Conservation (phyloP, 2,113 vertebrate genomes). For the Alethe castanea region DNA sequence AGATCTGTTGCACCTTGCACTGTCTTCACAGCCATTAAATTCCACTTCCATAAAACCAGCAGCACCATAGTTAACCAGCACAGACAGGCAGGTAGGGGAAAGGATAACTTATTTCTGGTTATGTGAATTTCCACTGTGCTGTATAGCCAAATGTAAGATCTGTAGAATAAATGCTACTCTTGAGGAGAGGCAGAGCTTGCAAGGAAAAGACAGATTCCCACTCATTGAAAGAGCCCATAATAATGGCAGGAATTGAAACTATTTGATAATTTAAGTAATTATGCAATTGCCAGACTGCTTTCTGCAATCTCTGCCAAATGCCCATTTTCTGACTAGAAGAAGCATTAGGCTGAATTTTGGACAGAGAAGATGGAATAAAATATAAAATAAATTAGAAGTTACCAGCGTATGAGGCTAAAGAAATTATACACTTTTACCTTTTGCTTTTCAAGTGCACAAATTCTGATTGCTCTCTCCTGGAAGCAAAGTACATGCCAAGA, state of each 20-base stretch:
- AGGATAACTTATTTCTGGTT: background rate
- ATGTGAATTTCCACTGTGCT: background rate
- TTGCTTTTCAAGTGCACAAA: slow-evolving; percentile 1
- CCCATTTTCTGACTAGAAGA: background rate
- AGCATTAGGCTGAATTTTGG: background rate
- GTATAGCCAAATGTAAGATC: background rate
- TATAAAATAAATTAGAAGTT: background rate
- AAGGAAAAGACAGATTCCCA: background rate
- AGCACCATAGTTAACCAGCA: background rate
- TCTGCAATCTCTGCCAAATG: background rate
- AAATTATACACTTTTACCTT: background rate
- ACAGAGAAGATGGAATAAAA: background rate
- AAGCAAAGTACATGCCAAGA: background rate
- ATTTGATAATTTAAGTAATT: background rate
- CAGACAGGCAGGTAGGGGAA: background rate
- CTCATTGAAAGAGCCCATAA: background rate
- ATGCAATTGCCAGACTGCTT: background rate
- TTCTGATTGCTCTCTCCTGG: background rate
- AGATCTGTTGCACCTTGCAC: background rate
- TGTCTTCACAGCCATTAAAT: background rate
- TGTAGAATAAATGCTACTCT: background rate
- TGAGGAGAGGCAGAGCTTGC: background rate
- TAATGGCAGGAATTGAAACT: background rate
- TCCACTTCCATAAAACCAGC: background rate
- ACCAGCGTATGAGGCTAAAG: background rate